A percentile compares a stretch with the other conserved stretches of the same genome.
These are phyloP conservation scores for Hydrozoanthus gracilis DNA, from an alignment of 92 coral and sea anemone genomes.

Conservation along the genomic window DNA sequence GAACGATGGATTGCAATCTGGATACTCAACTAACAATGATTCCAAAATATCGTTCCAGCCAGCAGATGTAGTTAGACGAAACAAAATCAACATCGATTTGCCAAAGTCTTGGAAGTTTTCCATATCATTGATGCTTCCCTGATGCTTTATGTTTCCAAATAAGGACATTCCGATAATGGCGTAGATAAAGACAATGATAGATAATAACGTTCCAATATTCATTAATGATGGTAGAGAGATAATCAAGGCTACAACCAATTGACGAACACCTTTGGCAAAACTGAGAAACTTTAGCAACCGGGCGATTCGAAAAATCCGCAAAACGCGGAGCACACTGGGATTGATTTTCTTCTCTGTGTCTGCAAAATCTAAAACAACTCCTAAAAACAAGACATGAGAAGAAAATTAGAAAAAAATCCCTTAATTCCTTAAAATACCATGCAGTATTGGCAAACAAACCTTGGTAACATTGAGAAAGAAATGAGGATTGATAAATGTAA, in stretches of 20 bases:
- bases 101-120: conserved; percentile 91
- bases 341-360: conserved; percentile 70
- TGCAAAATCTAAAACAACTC: conserved; percentile 74
- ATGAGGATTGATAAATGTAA: too few species aligned
- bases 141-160: conserved; percentile 85
- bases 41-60: conserved; percentile 95
- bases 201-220: conserved; percentile 90
- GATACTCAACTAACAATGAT: conserved; percentile 79
- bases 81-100: conserved; percentile 81
- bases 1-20: conserved; percentile 70
- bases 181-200: conserved; percentile 86
- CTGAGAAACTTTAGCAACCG: conserved; percentile 85
- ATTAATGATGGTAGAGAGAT: conserved; percentile 90
- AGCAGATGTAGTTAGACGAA: conserved; percentile 89
- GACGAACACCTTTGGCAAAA: conserved; percentile 96
- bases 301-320: conserved; percentile 94
- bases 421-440: neutral
- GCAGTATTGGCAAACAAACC: too few species aligned
- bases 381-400: conserved; percentile 36
- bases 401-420: neutral
- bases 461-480: too few species aligned
- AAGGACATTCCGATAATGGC: conserved; percentile 96
- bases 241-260: conserved; percentile 85
- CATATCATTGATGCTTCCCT: conserved; percentile 85
- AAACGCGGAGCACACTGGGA: conserved; percentile 90